Evolutionary conservation across 2,888 invertebrate species (phyloP), one percentile per base, ranked within the genome.

Genomic region (Pammene aurita): DNA sequence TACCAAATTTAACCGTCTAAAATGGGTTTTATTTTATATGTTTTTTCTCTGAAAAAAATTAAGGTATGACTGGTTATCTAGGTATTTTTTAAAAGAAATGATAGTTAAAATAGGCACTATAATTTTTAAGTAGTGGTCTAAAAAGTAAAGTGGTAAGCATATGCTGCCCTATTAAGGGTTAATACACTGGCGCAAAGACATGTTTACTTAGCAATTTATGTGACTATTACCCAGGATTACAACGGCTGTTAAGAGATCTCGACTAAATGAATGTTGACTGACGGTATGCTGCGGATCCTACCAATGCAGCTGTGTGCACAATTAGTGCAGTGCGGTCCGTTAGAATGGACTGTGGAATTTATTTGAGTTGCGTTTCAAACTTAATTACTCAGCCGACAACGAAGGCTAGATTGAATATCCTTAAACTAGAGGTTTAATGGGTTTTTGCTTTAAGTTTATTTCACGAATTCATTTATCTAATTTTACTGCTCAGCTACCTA

Each of bases 361-460:
- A 62, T 62, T 62, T 62, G 62, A 62, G 50, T 62, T 62, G 50
- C 62, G 50, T 52, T 62, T 52, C 50, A 62, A 62, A 62, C 62
- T 62, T 62, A 62, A 62, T 62, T 62, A 62, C 62, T 62, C n/a
- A 6, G 26, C 26, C 18, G 18, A 26, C 60, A 18, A 35, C 62
- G 50, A 52, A 52, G 35, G n/a, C 50, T 26, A 52, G 50, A 62
- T 62, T 62, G 50, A 7, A 62, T 62, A 52, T 52, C 26, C 41
- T 35, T 50, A n/a, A 61, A 61, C 35, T 38, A 6, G 10, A 38
- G 18, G 16, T 18, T 62, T 41, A 44, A 58, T 62, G 13, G n/a
- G 41, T 38, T 62, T 62, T 41, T 44, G 42, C 35, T 2, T n/a
- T 13, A 26, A 14, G 50, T n/a, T 41, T 18, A 16, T 13, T 6